Base-by-base conservation (phyloP, 2,888 invertebrate genomes). In the Ceramica pisi region DNA sequence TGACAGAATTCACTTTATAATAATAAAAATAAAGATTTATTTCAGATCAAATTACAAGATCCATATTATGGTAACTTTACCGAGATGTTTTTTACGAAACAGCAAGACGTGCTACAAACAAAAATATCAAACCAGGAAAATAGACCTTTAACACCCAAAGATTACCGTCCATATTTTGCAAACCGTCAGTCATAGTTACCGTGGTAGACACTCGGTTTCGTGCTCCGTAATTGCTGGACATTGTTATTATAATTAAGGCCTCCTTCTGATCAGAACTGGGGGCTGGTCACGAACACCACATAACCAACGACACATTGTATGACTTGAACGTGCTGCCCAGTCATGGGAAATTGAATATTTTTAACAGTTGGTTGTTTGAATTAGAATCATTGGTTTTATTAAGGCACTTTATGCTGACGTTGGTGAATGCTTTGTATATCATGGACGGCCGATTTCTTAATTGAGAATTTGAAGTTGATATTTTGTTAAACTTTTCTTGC, bases 221-320 rank as follows among this genome's bases (percentile, higher is more conserved):
- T 80, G 76, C 61, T 23, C 21, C n/a, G 10, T 78, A 83, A 80
- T 78, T 77, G 71, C 68, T 65, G 51, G 72, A 69, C 53, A 67
- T 71, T 72, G 67, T 73, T 85, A 80, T 73, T 85, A 80, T 83
- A 83, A 85, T 85, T 85, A 82, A 50, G 53, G 70, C 64, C 67
- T 74, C 64, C 71, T 73, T 71, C 60, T 55, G 9, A 70, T 62
- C 69, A 68, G 38, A 67, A 63, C 78, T 72, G 46, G 67, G 67
- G 81, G 82, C 31, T 53, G 69, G 66, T 74, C 75, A 67, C 68
- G 63, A 71, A 77, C 72, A 63, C 60, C 31, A 68, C 64, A 78
- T 56, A 79, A 78, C 67, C 74, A 78, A 85, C 82, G 78, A 85
- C 46, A 65, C 59, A 26, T 57, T 66, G 72, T 60, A 66, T 71